Evolutionary conservation across 2,797 vertebrate genomes (phyloP).

Genomic region (Sphenopsis melanotis): DNA sequence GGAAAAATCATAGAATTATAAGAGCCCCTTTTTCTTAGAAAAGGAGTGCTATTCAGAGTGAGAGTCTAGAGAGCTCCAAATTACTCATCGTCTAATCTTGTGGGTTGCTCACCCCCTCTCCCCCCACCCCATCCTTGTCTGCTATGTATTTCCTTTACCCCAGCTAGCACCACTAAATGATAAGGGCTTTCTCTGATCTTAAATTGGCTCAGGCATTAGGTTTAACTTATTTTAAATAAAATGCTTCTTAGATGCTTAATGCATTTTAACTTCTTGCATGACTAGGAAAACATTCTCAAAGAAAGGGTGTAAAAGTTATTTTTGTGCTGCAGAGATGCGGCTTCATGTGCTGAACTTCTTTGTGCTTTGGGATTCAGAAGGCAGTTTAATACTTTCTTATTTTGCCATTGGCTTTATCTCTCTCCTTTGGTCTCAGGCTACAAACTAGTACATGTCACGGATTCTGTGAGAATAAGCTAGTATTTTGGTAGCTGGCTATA

Average conservation of each 20-base stretch:
- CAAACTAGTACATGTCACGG: rapidly evolving
- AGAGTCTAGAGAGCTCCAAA: neutral
- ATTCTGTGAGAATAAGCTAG: neutral
- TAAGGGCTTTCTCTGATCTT: neutral
- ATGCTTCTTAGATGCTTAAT: neutral
- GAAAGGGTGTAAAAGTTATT: neutral
- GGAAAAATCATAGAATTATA: neutral
- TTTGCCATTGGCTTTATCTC: neutral
- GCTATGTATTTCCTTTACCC: neutral
- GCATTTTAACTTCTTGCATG: neutral
- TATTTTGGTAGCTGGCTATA: neutral
- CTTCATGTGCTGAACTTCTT: neutral
- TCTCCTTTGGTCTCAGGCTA: neutral
- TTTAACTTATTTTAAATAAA: neutral
- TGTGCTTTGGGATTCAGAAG: neutral
- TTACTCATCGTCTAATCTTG: neutral
- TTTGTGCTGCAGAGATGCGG: neutral
- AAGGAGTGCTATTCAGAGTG: neutral
- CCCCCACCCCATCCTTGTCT: rapidly evolving
- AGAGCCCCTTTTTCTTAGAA: neutral
- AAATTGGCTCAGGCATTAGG: neutral
- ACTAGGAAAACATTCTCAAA: neutral
- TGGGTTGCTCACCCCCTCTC: neutral
- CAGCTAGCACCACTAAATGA: neutral
- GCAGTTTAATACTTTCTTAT: neutral